Percentiles rank a stretch among this genome's conserved stretches.
Conservation (phyloP, 2,888 invertebrate species). For the Malacosoma neustria region DNA sequence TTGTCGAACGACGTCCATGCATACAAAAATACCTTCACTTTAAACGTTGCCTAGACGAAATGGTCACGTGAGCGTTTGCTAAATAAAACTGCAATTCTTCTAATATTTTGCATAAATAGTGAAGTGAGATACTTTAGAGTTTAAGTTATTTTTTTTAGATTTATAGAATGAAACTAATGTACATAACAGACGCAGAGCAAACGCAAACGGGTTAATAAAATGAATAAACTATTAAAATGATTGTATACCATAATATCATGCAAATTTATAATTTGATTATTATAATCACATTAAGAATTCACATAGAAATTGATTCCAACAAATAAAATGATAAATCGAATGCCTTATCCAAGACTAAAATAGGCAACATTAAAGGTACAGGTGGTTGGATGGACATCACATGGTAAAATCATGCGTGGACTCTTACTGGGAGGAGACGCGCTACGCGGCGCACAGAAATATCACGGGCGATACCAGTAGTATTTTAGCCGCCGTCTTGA, state of each 20-base stretch:
- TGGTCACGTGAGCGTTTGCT: background rate
- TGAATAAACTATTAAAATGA: too few relatives aligned
- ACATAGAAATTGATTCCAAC: too few relatives aligned
- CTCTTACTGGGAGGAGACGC: conserved; percentile 55
- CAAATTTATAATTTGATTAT: too few relatives aligned
- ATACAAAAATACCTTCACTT: conserved; percentile 6
- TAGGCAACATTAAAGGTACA: conserved; percentile 18
- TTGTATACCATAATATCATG: too few relatives aligned
- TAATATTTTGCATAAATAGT: too few relatives aligned
- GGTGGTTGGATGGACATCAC: conserved; percentile 34
- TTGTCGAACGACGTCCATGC: conserved; percentile 28
- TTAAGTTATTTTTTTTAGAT: too few relatives aligned
- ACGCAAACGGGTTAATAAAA: too few relatives aligned
- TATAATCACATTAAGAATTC: too few relatives aligned
- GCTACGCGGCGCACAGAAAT: conserved; percentile 83
- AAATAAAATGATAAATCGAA: background rate
- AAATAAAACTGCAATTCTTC: too few relatives aligned
- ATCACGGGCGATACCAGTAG: conserved; percentile 84
- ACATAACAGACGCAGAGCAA: too few relatives aligned
- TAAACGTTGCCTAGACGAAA: conserved; percentile 5
- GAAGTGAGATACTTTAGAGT: too few relatives aligned
- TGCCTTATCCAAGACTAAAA: background rate
- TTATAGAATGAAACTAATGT: too few relatives aligned
- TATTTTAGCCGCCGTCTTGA: conserved; percentile 84
- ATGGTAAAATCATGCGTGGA: conserved; percentile 51